Base-by-base conservation (phyloP, 2,888 invertebrate species). In the Caenorhabditis angaria region DNA sequence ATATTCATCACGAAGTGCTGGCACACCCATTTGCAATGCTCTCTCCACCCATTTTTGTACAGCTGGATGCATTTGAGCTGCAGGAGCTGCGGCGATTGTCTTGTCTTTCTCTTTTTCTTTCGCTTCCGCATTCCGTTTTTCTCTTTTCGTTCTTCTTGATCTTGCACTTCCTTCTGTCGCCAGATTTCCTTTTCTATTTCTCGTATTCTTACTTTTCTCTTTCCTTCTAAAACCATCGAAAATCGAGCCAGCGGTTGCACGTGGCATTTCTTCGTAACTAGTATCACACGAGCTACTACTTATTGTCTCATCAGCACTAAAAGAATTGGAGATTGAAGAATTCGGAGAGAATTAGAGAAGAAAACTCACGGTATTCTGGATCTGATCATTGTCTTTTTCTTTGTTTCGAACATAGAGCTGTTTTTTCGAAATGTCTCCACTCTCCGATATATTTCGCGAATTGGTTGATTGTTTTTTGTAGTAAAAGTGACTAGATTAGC, bases 1-100 rank as follows among this genome's bases (percentile, higher is more conserved):
- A 64, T 79, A 83, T 56, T 83, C 83, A 22, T 76, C 78, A 4
- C 72, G 62, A 10, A 82, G 72, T 1, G 62, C 70, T 12, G 55
- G 58, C 0, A 83, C 76, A n/a, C 83, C 83, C 59, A 66, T 71
- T 50, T 78, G 74, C 55, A 83, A 60, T 0, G 79, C 73, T 24
- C 79, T 61, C 22, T 65, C 53, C 4, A 74, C 70, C 67, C 67
- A 72, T 41, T 60, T 41, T 27, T 59, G 61, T 4, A 72, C 72
- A 28, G 63, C 50, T 8, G 72, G 72, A 63, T 71, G 65, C 8
- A 58, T 47, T 41, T 56, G 65, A 29, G 58, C 24, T 1, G 54
- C 27, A 20, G 68, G 22, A 6, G 59, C 18, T 20, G 51, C 29
- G 27, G 6, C 20, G 28, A 56, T 32, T 25, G 58, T 66, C 56